Base-by-base conservation (phyloP, 2,113 vertebrate species). In the Prionailurus viverrinus region DNA sequence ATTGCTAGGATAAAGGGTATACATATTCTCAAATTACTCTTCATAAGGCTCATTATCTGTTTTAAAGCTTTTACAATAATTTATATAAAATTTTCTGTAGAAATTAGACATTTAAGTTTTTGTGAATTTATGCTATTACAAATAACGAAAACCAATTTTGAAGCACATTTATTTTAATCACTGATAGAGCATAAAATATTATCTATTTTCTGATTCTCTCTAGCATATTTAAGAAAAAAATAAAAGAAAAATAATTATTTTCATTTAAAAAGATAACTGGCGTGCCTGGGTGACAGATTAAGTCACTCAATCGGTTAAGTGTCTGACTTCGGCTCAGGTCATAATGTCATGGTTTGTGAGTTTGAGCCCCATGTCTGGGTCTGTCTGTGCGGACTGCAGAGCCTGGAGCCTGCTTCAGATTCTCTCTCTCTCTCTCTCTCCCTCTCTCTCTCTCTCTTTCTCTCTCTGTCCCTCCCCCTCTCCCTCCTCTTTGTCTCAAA, bases 81-180 rank as follows among this genome's bases (percentile, higher is more conserved):
- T 85, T 27, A 68, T 33, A 73, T 88, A 78, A 51, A 12, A 87
- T 13, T 89, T 69, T 78, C 12, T 51, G 31, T 90, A 80, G 19
- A 88, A 90, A 10, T 61, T 88, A 5, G 13, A 3, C 27, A 45
- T 92, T 81, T 89, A 11, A 29, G 41, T 74, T 86, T 33, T 87
- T 58, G 78, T 9, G 88, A 39, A 91, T 61, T 68, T 79, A 92
- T 66, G 23, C 36, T 14, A 33, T 36, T 78, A 33, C 4, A 55
- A 95, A 79, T 63, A 81, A 39, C 15, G 78, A 82, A 3, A 25
- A 87, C 41, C 69, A 36, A 94, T 93, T 96, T 90, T 63, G 79
- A 94, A 83, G 9, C 15, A 55, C 11, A 55, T 58, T 84, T 61
- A 94, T 78, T 94, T 92, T 71, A 81, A 45, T 85, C 19, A 66